These are phyloP conservation scores for Operophtera brumata DNA, from an alignment of 2,888 invertebrate genomes.

Conservation along the genomic window DNA sequence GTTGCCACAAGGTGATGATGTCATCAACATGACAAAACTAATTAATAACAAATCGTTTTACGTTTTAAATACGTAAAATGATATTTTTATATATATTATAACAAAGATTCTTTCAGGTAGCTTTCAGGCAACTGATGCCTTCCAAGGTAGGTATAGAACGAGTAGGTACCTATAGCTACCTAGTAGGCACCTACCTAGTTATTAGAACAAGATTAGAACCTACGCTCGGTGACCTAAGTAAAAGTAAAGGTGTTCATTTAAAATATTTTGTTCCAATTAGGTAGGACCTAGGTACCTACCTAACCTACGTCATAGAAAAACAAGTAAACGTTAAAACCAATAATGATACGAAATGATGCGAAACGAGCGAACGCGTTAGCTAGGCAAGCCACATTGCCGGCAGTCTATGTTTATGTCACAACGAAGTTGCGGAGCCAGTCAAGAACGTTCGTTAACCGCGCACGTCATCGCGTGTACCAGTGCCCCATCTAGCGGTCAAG, in stretches of 20 bases:
- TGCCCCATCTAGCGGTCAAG: slow-evolving; percentile 79
- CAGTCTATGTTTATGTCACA: slow-evolving; percentile 46
- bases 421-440: slow-evolving; percentile 73
- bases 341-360: too few species aligned
- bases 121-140: too few species aligned
- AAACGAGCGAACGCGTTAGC: not conserved
- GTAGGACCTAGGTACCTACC: not conserved
- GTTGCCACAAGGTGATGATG: slow-evolving; percentile 42
- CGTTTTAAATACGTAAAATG: too few species aligned
- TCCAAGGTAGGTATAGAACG: too few species aligned
- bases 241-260: too few species aligned
- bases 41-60: not conserved
- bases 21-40: slow-evolving; percentile 33
- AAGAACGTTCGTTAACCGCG: slow-evolving; percentile 80
- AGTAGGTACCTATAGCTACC: too few species aligned
- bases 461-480: slow-evolving; percentile 62
- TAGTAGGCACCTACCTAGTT: too few species aligned
- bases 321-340: not conserved
- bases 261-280: too few species aligned
- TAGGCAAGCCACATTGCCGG: slow-evolving; percentile 2
- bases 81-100: too few species aligned
- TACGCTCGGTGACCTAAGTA: too few species aligned
- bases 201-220: too few species aligned
- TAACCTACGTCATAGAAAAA: not conserved
- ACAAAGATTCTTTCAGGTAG: too few species aligned